Base-by-base conservation (phyloP, 2,888 invertebrate species). In the Antheraea assamensis region DNA sequence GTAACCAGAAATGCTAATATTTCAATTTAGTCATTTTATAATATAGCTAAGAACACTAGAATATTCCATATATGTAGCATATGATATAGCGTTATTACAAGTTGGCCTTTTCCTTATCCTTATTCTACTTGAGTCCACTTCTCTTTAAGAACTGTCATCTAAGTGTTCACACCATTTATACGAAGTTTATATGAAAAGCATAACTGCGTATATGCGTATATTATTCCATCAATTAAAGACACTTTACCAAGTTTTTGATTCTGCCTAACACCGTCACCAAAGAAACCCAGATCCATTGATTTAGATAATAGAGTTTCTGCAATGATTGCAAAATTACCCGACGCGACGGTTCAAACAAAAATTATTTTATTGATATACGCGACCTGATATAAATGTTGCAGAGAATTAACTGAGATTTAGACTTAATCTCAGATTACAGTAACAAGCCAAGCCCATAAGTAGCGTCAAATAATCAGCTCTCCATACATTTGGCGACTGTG, bases 401-500 rank as follows among this genome's bases (percentile, higher is more conserved):
- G 30, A 15, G 61, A 64, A 64, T 64, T 64, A 64, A 64, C 27
- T 30, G 61, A 64, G 61, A 64, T 64, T 64, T 64, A 64, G 30
- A 4, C 7, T 64, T 68, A 35, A 68, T 68, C 35, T 68, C 3
- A 35, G 68, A 68, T 68, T 68, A 35, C 31, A 35, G 68, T 68
- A 68, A 68, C 68, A n/a, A 68, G 68, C 24, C 35, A 68, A 68
- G 35, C 19, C 35, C 68, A 68, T 68, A 68, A 68, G 68, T 68
- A 68, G 35, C n/a, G 21, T n/a, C 35, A 17, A 68, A 35, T 68
- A 68, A 68, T 68, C 68, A 68, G 35, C 68, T 35, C n/a, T 35
- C n/a, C 10, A n/a, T 35, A 68, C 31, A 68, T 31, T 68, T 35
- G 21, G 68, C 68, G 68, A 35, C 68, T 68, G 31, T 21, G 21